Evolutionary conservation across 1,140 invertebrate genomes (phyloP).

Genomic region (Chrysoperla carnea): DNA sequence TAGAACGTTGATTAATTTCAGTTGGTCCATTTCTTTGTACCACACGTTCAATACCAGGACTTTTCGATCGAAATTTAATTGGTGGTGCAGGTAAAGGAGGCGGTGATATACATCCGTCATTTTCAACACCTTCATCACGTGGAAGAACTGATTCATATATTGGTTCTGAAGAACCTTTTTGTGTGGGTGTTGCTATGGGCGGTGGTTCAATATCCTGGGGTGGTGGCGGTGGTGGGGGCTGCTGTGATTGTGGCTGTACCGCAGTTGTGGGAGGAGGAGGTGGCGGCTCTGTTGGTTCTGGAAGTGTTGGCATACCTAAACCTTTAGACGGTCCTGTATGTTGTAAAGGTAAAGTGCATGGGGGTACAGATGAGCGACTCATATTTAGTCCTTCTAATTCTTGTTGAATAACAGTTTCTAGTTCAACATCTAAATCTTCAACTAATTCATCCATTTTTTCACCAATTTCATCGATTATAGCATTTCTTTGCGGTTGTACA

Average conservation of each 20-base stretch:
- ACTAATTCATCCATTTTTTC: constrained; percentile 68
- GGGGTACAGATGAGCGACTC: constrained; percentile 12
- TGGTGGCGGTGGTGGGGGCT: constrained; percentile 27
- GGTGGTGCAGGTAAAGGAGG: constrained; percentile 30
- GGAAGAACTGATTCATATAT: constrained; percentile 73
- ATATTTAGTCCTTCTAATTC: constrained; percentile 26
- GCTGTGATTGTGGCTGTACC: constrained; percentile 46
- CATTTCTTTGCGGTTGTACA: constrained; percentile 38
- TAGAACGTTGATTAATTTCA: constrained; percentile 8
- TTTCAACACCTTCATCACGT: constrained; percentile 30
- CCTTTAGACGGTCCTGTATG: constrained; percentile 13
- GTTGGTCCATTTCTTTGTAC: constrained; percentile 3
- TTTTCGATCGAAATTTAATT: constrained; percentile 20
- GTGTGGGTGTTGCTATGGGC: constrained; percentile 19
- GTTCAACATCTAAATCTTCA: constrained; percentile 55
- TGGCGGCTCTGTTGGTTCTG: constrained; percentile 55
- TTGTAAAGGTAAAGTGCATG: constrained; percentile 6
- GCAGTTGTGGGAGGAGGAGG: constrained; percentile 38
- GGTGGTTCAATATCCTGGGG: constrained; percentile 18
- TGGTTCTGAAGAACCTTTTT: constrained; percentile 37
- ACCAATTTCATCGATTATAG: constrained; percentile 68
- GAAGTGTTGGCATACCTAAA: constrained; percentile 37
- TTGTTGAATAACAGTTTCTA: constrained; percentile 42
- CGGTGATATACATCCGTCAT: constrained; percentile 29
- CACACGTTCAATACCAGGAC: constrained; percentile 4